Evolutionary conservation across 2,888 invertebrate species (phyloP).

Genomic region (Zhuqinia jingwanae): DNA sequence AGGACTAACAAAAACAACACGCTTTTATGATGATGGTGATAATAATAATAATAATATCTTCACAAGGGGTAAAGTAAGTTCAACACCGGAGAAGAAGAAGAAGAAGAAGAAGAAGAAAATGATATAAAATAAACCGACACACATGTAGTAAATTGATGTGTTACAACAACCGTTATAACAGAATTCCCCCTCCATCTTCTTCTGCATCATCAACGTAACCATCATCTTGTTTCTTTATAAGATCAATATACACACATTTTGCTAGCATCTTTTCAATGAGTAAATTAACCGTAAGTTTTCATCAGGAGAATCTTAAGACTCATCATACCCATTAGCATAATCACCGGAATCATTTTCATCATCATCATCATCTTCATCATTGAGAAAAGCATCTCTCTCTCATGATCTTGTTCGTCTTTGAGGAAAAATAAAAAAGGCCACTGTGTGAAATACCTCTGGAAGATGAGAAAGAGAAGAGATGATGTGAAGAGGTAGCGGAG

Average conservation of each 20-base stretch:
- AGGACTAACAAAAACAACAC: constrained; percentile 4
- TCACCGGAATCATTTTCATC: constrained; percentile 28
- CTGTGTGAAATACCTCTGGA: background rate
- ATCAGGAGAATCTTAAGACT: background rate
- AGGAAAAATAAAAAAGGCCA: background rate
- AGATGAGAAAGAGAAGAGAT: too few relatives aligned
- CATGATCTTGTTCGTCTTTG: constrained; percentile 2
- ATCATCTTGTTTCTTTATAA: background rate
- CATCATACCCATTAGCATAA: constrained; percentile 24
- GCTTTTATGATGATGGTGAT: background rate
- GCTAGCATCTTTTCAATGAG: constrained; percentile 61
- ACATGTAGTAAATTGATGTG: background rate
- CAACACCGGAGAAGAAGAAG: too few relatives aligned
- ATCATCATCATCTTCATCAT: background rate
- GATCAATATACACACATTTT: constrained; percentile 60
- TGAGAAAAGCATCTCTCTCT: constrained; percentile 8
- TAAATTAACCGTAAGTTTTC: constrained; percentile 61
- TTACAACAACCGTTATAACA: background rate
- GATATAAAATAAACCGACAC: background rate
- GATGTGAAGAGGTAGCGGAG: too few relatives aligned
- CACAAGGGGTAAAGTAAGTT: too few relatives aligned
- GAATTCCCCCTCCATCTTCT: background rate
- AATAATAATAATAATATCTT: too few relatives aligned
- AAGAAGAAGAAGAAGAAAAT: background rate
- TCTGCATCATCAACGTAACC: background rate